Conservation (phyloP, 2,113 vertebrate species). For the Megaptera novaeangliae region DNA sequence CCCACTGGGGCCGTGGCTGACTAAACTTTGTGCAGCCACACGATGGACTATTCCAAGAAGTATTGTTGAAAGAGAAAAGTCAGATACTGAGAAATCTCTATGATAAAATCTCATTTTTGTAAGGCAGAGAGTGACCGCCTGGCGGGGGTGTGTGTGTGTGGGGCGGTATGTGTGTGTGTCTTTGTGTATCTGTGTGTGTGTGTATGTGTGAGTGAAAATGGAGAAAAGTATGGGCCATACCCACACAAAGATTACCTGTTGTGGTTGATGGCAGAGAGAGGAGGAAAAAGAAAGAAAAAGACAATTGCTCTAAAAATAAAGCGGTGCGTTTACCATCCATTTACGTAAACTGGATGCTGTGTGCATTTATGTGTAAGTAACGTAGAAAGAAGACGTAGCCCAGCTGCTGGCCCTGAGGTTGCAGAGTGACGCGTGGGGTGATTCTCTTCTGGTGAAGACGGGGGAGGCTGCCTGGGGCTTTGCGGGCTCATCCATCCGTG, state of each 20-base stretch:
- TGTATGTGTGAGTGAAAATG: too few relatives aligned
- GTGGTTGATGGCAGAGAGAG: too few relatives aligned
- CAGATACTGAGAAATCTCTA: background rate
- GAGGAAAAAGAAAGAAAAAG: background rate
- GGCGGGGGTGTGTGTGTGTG: too few relatives aligned
- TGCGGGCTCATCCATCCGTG: fast-evolving
- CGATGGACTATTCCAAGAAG: fast-evolving
- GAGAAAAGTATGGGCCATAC: fast-evolving
- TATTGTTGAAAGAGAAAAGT: background rate
- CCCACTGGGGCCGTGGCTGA: fast-evolving
- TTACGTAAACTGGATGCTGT: fast-evolving
- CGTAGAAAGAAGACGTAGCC: fast-evolving
- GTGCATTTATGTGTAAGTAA: fast-evolving
- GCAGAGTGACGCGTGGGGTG: fast-evolving
- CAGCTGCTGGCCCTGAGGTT: background rate
- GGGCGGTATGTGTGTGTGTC: too few relatives aligned
- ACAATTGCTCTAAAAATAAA: too few relatives aligned
- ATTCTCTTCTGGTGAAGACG: background rate
- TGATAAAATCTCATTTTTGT: background rate
- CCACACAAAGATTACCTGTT: background rate
- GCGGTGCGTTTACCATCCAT: fast-evolving
- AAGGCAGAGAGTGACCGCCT: background rate
- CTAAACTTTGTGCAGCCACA: fast-evolving
- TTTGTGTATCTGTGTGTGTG: background rate
- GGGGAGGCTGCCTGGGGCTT: background rate